Conservation (phyloP, 2,888 invertebrate species). For the Pollenia amentaria region DNA sequence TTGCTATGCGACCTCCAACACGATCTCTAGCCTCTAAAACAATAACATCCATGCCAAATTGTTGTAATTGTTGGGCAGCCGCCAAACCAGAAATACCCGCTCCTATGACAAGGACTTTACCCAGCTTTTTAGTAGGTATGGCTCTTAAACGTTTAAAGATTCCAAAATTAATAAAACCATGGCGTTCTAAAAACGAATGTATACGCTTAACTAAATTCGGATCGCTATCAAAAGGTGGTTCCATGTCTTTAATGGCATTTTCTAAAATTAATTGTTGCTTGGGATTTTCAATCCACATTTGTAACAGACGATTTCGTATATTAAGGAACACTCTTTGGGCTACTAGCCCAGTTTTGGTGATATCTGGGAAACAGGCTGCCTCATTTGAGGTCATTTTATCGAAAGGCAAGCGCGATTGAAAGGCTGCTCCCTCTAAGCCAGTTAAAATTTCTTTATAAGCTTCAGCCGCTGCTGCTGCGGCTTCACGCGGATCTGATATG, state of each 20-base stretch:
- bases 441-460: constrained; percentile 81
- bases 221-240: constrained; percentile 97
- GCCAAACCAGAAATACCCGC: constrained; percentile 97
- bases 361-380: constrained; percentile 96
- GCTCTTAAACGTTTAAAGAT: constrained; percentile 95
- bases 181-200: constrained; percentile 96
- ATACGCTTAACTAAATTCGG: constrained; percentile 92
- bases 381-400: constrained; percentile 97
- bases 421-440: constrained; percentile 94
- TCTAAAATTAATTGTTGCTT: constrained; percentile 95
- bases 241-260: constrained; percentile 91
- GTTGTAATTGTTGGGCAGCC: constrained; percentile 96
- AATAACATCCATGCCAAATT: constrained; percentile 98
- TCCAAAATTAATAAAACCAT: constrained; percentile 99
- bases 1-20: constrained; percentile 98
- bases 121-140: constrained; percentile 87
- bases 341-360: constrained; percentile 92
- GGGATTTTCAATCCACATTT: constrained; percentile 98
- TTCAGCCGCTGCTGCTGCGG: constrained; percentile 80
- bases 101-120: constrained; percentile 86
- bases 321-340: constrained; percentile 95
- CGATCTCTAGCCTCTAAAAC: constrained; percentile 95
- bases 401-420: constrained; percentile 96
- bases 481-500: constrained; percentile 76
- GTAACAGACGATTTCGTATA: constrained; percentile 94